Evolutionary conservation across 2,113 vertebrate genomes (phyloP), one percentile per base, ranked within the genome.

Genomic region (Sinosuthora webbiana): DNA sequence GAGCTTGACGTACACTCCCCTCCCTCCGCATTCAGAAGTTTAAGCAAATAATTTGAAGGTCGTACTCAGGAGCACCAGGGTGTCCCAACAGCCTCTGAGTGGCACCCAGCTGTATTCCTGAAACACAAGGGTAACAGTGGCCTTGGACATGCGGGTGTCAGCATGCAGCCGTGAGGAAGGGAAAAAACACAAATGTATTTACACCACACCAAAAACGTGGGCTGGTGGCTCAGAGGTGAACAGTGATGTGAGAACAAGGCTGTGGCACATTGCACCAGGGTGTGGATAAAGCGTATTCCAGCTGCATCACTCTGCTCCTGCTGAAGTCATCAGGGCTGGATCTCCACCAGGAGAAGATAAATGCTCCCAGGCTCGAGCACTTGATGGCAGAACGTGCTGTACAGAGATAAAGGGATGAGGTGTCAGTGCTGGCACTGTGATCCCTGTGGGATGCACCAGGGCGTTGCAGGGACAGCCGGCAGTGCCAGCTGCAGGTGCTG

Each of bases 201-300:
- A 16, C 0, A 0, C 14, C 13, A 42, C 74, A 69, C 1, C 0
- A 15, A 13, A 56, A 39, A 6, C 3, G 27, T 9, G 52, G 37
- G 50, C 25, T 25, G 39, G 37, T 2, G 16, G 35, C 37, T 44
- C 2, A 2, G 62, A 25, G 35, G 31, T 2, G 23, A 73, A 8
- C 19, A 21, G 30, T 0, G 2, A 15, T 5, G 47, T 13, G 75
- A 0, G 0, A 64, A 4, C 63, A 41, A n/a, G 28, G 83, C 63
- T 18, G 30, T 0, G 13, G 53, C 35, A 50, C 35, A 1, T 7
- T 0, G 0, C 9, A 1, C 41, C 52, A 7, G 53, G 15, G 11
- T 3, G 16, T 1, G 2, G 37, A 2, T 11, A 23, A 42, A 49
- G 52, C 24, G 4, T 0, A 0, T 60, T 17, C n/a, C 60, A 55